Evolutionary conservation across 1,140 invertebrate genomes (phyloP), one percentile per base, ranked within the genome.

Genomic region (Drosophila orosa): DNA sequence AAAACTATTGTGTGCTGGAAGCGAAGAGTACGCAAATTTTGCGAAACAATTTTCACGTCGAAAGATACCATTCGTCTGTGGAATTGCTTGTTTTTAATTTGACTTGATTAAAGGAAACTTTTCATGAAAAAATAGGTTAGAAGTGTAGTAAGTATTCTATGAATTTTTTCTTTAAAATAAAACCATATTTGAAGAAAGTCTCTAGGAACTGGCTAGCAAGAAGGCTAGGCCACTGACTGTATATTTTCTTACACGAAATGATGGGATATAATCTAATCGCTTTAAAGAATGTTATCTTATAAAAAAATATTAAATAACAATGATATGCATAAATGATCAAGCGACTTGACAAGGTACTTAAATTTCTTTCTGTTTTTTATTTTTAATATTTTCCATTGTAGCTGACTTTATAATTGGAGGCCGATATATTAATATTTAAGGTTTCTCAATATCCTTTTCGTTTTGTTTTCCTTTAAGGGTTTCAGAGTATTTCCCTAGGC

Each of bases 11-110:
- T 35, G 29, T 50, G 22, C 45, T 33, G 19, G 8, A 52, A 52
- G 27, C n/a, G 17, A 31, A 31, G 13, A 56, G 29, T 68, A 71
- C 31, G 40, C 67, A 57, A 71, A 69, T 57, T 69, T 45, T 25
- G 65, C 65, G 2, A 45, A 71, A 71, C 40, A 39, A 71, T 71
- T 57, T 69, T 3, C n/a, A 42, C 5, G 12, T 61, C 6, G 12
- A 25, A 40, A 63, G 42, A 66, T 62, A 62, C 19, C 48, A 47
- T 29, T 55, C 4, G 19, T 27, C 9, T 27, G 17, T 29, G 27
- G 54, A 72, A 58, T 48, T 27, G 50, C 15, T 39, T 24, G 19
- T 31, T 12, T 63, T 42, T 31, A 44, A 45, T 33, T 61, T 42
- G 39, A 65, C 33, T 65, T 65, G 44, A 65, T 61, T 65, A 35